phyloP scores from a whole-genome alignment of 2,888 invertebrate species.

The Fabriciana adippe region DNA sequence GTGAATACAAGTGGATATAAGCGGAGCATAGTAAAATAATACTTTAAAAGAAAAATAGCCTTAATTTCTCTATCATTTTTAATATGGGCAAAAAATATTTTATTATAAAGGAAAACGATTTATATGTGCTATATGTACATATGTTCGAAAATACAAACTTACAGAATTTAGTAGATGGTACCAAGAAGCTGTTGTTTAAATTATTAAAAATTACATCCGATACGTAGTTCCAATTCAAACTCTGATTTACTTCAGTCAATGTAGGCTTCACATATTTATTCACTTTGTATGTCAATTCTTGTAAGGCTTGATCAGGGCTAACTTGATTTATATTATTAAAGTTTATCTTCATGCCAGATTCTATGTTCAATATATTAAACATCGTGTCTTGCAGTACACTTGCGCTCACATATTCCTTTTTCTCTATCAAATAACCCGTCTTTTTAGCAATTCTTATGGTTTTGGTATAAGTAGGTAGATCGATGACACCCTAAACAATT shows the following conservation, averaged over 20 bases:
- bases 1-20: not conserved
- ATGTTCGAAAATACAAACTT: constrained; percentile 47
- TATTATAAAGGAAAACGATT: no score
- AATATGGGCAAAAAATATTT: no score
- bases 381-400: constrained; percentile 50
- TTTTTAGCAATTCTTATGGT: constrained; percentile 51
- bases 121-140: not conserved
- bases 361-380: constrained; percentile 51
- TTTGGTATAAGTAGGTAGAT: constrained; percentile 54
- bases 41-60: constrained; percentile 3
- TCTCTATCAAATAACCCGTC: constrained; percentile 54
- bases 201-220: constrained; percentile 54
- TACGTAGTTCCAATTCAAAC: constrained; percentile 59
- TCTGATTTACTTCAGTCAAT: constrained; percentile 60
- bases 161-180: constrained; percentile 68
- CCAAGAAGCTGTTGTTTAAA: constrained; percentile 58
- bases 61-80: no score
- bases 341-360: constrained; percentile 56
- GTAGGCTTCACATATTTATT: constrained; percentile 68
- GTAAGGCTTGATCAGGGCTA: constrained; percentile 57
- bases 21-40: not conserved
- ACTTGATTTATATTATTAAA: constrained; percentile 66
- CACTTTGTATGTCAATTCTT: constrained; percentile 51
- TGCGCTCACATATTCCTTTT: constrained; percentile 51
- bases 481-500: constrained; percentile 61